Base-by-base conservation (phyloP, 1,140 invertebrate species). In the Aphidius ervi region DNA sequence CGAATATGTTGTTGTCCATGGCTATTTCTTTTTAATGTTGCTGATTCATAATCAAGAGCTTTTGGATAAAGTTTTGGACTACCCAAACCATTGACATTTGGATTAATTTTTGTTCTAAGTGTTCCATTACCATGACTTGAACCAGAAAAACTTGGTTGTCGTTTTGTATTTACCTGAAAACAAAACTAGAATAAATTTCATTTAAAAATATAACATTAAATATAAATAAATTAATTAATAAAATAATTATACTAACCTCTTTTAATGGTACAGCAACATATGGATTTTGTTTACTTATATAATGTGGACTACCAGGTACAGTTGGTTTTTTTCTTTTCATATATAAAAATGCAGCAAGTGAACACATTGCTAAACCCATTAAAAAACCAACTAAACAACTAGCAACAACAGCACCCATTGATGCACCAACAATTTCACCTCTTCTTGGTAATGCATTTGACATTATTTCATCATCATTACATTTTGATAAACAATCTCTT, bases 211-310 rank as follows among this genome's bases (percentile, higher is more conserved):
- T 0, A 61, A 10, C 39, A 5, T 49, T 59, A 16, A 16, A 16
- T 5, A 61, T n/a, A 42, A 56, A 59, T 61, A n/a, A 5, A 7
- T n/a, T n/a, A n/a, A 57, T 50, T 6, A 31, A 59, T 23, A 57
- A 39, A 45, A 9, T 46, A 43, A n/a, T 46, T 20, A 50, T 53
- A 65, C 81, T 82, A 63, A 87, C 85, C 74, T 89, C 87, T 70
- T 88, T 90, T 55, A 90, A 77, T 1, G 88, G 90, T 41, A 93
- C 85, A n/a, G 88, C 87, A 47, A 91, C 89, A 70, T 93, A 92
- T 61, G 89, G 87, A 74, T 92, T 92, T 67, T 89, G 89, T 69
- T 90, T 90, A 16, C 86, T 86, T 56, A 91, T 90, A 67, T 92
- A 93, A 72, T 90, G 89, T 0, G 89, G 88, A 53, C 85, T 87